Base-by-base conservation (phyloP, 2,888 invertebrate genomes). In the Sialis lutaria region DNA sequence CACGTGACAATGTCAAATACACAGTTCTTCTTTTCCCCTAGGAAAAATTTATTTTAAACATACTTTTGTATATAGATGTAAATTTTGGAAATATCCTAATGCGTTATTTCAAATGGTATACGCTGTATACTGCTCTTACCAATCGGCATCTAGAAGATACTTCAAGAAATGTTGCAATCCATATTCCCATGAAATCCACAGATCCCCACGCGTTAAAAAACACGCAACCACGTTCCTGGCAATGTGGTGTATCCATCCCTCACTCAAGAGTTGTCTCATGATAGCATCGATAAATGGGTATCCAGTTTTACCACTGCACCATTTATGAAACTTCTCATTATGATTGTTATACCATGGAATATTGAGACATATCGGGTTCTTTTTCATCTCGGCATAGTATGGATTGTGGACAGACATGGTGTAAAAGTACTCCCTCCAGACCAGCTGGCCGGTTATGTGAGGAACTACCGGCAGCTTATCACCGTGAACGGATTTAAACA, bases 361-460 rank as follows among this genome's bases (percentile, higher is more conserved):
- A 53, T 73, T 74, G 51, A 83, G 63, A 54, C 83, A 84, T 48
- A 83, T 82, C 1, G 78, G 79, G 60, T 84, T 84, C 48, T 66
- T 68, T 13, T 69, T 67, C 75, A 83, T 81, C 56, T 75, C 73
- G 4, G 74, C 79, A 57, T 77, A 83, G 53, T 75, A 67, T 0
- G 74, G 72, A 60, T 83, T 83, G 57, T 77, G 77, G 10, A 80
- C 76, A 35, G 81, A 80, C 82, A 83, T 82, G 33, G 81, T 79
- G 62, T 84, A 83, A 63, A 83, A 83, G 55, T 81, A 83, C 57
- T 83, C 82, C 33, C 82, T 70, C 83, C 83, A 83, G 37, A 82
- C 77, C 33, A 83, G 61, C 57, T 83, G 83, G 0, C 79, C 78
- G 56, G 69, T 61, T 40, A 67, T 67, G 33, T 65, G 64, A 22